A percentile compares a stretch with the other conserved stretches of the same genome.
These are phyloP conservation scores for Macrostomum cliftonense DNA, from an alignment of 2,888 invertebrate genomes.

Conservation along the genomic window DNA sequence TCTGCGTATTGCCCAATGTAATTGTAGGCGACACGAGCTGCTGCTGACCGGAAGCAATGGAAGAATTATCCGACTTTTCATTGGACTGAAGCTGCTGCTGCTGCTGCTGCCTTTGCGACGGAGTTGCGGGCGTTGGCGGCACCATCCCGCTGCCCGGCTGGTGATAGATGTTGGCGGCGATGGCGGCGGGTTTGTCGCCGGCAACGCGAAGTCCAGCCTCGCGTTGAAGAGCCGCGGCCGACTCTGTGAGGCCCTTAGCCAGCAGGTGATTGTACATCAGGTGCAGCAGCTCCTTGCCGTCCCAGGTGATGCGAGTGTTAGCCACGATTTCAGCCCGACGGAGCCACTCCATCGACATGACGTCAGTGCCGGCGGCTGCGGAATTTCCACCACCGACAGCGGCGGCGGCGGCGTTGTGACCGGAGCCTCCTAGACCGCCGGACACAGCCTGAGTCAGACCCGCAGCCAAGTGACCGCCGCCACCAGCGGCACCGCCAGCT, in stretches of 20 bases:
- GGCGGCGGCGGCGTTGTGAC: not conserved
- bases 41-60: no score
- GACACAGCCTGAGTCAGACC: no score
- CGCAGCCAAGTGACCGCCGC: no score
- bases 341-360: constrained; percentile 7
- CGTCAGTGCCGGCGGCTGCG: not conserved
- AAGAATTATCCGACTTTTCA: no score
- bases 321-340: constrained; percentile 69
- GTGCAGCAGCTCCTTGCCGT: constrained; percentile 73
- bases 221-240: constrained; percentile 53
- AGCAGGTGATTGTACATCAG: constrained; percentile 70
- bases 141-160: not conserved
- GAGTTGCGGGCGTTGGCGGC: constrained; percentile 6
- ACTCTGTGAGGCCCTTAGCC: constrained; percentile 49
- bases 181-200: constrained; percentile 18
- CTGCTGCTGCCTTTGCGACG: not conserved
- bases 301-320: constrained; percentile 80
- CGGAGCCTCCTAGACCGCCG: constrained; percentile 45
- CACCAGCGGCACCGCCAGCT: no score
- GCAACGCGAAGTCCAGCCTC: constrained; percentile 47
- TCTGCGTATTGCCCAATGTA: no score
- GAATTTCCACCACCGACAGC: not conserved
- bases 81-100: no score
- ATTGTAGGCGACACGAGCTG: no score
- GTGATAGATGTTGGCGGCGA: constrained; percentile 13